Conservation (phyloP, 2,113 vertebrate genomes). For the Falco punctatus region DNA sequence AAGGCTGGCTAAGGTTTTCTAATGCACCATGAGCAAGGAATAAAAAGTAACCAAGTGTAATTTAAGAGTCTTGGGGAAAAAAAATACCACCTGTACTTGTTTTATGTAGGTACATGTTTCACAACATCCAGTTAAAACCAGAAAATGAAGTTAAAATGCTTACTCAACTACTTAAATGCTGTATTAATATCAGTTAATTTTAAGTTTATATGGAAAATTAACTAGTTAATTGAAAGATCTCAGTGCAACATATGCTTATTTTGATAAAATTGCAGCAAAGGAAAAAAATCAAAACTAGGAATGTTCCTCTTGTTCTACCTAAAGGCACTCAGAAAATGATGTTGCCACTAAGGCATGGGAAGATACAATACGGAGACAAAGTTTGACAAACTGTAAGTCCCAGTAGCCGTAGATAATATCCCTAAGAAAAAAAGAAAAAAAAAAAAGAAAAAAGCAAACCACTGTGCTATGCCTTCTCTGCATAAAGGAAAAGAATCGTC, state of each 20-base stretch:
- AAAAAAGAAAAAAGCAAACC: rapidly evolving
- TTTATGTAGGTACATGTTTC: neutral
- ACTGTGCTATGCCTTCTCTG: neutral
- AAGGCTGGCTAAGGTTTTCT: neutral
- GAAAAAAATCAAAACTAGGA: neutral
- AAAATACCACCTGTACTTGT: neutral
- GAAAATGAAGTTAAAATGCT: neutral
- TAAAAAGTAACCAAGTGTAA: neutral
- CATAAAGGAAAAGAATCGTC: neutral
- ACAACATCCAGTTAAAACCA: neutral
- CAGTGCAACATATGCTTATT: neutral
- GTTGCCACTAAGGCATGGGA: neutral
- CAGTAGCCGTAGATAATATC: neutral
- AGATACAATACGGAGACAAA: neutral
- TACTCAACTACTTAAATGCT: neutral
- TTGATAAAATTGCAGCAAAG: neutral
- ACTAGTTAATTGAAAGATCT: neutral
- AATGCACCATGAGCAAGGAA: neutral
- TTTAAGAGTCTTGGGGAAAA: neutral
- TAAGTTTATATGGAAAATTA: neutral
- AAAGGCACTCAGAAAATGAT: neutral
- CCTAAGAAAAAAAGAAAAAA: neutral
- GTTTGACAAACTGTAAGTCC: neutral
- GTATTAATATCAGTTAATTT: neutral
- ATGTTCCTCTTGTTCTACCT: neutral